A percentile compares a stretch with the other conserved stretches of the same genome.
These are phyloP conservation scores for Meriones unguiculatus DNA, from an alignment of 2,113 vertebrate genomes.

Conservation along the genomic window DNA sequence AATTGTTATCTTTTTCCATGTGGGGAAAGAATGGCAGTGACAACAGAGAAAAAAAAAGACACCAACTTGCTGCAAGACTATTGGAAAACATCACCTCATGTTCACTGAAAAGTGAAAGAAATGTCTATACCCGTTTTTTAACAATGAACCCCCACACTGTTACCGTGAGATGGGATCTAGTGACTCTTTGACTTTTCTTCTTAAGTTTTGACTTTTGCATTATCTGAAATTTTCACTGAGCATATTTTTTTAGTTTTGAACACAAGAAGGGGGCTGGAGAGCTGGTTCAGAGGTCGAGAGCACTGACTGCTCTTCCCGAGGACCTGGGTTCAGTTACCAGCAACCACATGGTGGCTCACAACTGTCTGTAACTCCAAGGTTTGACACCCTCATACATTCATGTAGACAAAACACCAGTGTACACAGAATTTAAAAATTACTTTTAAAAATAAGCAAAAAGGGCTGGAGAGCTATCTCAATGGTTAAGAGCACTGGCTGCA, in stretches of 20 bases:
- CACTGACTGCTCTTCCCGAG: neutral
- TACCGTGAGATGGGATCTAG: neutral
- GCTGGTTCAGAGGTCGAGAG: neutral
- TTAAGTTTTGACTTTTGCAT: neutral
- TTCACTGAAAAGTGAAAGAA: neutral
- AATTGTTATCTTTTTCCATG: neutral
- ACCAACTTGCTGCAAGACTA: neutral
- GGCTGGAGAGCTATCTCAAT: neutral
- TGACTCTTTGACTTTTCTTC: neutral
- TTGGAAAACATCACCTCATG: neutral
- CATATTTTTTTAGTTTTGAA: constrained; percentile 30
- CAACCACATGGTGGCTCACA: too few relatives aligned
- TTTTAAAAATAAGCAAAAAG: constrained; percentile 1
- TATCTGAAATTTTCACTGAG: neutral
- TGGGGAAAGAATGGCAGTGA: neutral
- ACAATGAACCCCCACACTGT: neutral
- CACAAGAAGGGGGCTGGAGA: neutral
- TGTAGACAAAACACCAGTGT: too few relatives aligned
- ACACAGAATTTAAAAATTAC: neutral
- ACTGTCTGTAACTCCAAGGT: too few relatives aligned
- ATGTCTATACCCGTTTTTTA: neutral
- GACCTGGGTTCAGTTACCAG: neutral
- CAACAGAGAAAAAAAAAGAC: neutral
- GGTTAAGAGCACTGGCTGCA: neutral
- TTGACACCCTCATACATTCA: too few relatives aligned